Evolutionary conservation across 2,797 vertebrate species (phyloP), one percentile per base, ranked within the genome.

Genomic region (Acanthurus tractus): DNA sequence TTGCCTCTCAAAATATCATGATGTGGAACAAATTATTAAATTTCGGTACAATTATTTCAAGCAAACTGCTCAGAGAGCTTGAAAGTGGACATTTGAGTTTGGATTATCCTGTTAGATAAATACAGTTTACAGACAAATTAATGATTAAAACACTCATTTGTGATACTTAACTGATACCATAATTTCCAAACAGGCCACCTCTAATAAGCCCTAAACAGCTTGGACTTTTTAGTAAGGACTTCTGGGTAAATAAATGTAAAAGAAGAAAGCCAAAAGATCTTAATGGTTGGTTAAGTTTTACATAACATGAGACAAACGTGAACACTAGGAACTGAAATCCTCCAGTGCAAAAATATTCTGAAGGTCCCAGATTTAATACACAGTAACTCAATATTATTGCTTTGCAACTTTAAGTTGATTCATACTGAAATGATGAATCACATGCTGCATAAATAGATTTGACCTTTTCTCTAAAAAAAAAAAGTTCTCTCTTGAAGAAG

Each of bases 1-100:
- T 34, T 25, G 52, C 12, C 4, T 66, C 55, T 45, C 6, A 13
- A 56, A 38, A 66, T 6, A 20, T 2, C 9, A 46, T 34, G 29
- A 49, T 73, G 42, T 36, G 46, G 66, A 50, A 49, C 49, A 58
- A 57, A 73, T 22, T 48, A 1, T 45, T 53, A 4, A 42, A n/a
- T 57, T 57, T 34, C 29, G 1, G 29, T 34, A 34, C 1, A 56
- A 66, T 34, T 4, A 57, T 29, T 59, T 44, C 0, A 44, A 46
- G 22, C 2, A 34, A 56, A 61, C 13, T 10, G 2, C 3, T 45
- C 45, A 46, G 20, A 52, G 13, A 44, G 8, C 6, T 49, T 68
- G 4, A 23, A 36, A 44, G 2, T 40, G 3, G 4, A 68, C 4
- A 6, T 64, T 53, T 18, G 3, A 18, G 46, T 64, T 57, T 23